Base-by-base conservation (phyloP, 2,113 vertebrate species). In the Phoxinus phoxinus region DNA sequence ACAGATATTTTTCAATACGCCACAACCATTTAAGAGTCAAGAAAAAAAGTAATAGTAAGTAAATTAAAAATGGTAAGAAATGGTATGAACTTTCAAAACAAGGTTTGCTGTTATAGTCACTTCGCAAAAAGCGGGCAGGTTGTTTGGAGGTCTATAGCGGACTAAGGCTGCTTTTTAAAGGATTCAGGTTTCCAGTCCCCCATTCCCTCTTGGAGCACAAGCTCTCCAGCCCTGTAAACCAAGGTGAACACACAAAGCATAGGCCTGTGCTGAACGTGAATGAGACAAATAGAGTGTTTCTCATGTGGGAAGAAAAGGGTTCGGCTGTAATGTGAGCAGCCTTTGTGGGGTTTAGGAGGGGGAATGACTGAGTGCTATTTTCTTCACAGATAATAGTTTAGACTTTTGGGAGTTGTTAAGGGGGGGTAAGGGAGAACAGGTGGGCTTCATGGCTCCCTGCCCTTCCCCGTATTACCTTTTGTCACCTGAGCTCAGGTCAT, bases 251-350 rank as follows among this genome's bases (percentile, higher is more conserved):
- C 83, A 88, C 85, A 85, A 83, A 85, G 85, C 87, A 32, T 13
- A 83, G 81, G 73, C 85, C 85, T 88, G 87, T 88, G 78, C 87
- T 61, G 10, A 75, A 80, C 21, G 78, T 74, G 65, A 88, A 83
- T 79, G 81, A 86, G 86, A 86, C 74, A 88, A 87, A 89, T 79
- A 86, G 84, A 59, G 76, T 84, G 81, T 86, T 88, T 81, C 82
- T 86, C 80, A 78, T 85, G 74, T 86, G 89, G 87, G 83, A 86
- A 86, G 84, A 88, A 88, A 90, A 83, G 83, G 65, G 73, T 88
- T 90, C n/a, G 44, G 85, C 83, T 86, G 89, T 90, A 90, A 90
- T 59, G 83, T 86, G 89, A 90, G 87, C 85, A 86, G 87, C 86
- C 85, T 87, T 84, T 69, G 61, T 85, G 83, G 89, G 83, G 78